These are phyloP conservation scores for Microvelia longipes DNA, from an alignment of 1,140 invertebrate genomes.

Conservation along the genomic window DNA sequence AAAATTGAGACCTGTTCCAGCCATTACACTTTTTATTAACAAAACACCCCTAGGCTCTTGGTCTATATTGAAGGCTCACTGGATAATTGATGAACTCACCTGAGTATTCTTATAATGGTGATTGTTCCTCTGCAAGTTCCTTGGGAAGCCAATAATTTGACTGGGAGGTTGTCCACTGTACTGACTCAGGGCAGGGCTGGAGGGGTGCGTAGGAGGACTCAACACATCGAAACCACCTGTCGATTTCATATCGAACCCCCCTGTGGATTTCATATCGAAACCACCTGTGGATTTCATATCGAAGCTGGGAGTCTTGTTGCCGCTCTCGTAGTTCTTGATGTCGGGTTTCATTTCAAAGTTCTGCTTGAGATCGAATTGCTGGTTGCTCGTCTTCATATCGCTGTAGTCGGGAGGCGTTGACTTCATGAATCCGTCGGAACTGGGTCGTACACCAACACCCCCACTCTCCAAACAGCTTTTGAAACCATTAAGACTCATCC, in stretches of 20 bases:
- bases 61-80: no score
- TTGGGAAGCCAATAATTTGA: conserved; percentile 11
- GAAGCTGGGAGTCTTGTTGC: neutral
- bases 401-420: no score
- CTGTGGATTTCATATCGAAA: neutral
- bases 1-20: no score
- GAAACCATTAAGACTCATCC: neutral
- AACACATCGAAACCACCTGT: neutral
- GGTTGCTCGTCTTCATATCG: no score
- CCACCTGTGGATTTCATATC: neutral
- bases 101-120: conserved; percentile 13
- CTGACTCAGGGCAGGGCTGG: neutral
- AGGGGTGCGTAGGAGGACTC: neutral
- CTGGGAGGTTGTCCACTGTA: no score
- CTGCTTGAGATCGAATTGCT: neutral
- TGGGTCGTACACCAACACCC: neutral
- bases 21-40: no score
- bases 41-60: no score
- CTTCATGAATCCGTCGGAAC: no score
- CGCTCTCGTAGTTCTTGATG: no score
- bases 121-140: conserved; percentile 9
- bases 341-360: no score
- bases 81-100: no score
- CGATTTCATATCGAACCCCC: neutral
- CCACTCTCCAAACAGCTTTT: neutral